Conservation (phyloP, 2,113 vertebrate genomes). For the Pterocles orientalis region DNA sequence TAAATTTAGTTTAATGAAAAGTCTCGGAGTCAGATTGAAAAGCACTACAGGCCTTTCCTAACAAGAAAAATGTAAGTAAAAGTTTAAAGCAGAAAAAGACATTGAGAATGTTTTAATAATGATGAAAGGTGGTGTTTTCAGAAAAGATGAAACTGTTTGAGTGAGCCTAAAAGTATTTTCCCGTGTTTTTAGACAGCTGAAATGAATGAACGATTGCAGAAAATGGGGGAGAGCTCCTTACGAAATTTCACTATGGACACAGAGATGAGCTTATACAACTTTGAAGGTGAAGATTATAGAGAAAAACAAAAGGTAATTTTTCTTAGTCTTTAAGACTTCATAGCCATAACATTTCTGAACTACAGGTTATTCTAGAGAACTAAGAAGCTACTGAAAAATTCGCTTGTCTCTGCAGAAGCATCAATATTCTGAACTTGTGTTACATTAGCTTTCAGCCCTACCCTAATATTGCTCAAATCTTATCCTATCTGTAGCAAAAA, state of each 20-base stretch:
- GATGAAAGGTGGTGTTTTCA: neutral
- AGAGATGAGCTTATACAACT: constrained; percentile 91
- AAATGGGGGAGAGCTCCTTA: constrained; percentile 87
- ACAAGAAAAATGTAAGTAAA: neutral
- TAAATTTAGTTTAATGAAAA: neutral
- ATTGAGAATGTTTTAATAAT: neutral
- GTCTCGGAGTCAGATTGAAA: neutral
- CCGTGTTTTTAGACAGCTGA: constrained; percentile 81
- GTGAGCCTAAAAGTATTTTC: neutral
- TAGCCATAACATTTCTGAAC: too few species aligned
- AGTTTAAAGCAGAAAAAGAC: neutral
- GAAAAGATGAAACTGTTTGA: neutral
- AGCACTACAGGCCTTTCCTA: neutral
- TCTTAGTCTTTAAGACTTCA: neutral
- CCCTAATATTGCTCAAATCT: neutral
- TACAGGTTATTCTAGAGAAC: neutral
- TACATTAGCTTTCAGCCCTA: neutral
- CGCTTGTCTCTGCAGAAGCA: neutral
- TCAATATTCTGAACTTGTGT: neutral
- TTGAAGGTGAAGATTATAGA: constrained; percentile 91
- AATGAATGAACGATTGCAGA: constrained; percentile 88
- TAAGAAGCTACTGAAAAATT: neutral
- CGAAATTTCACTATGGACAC: constrained; percentile 89
- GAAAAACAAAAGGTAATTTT: constrained; percentile 88
- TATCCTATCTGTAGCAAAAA: neutral